Evolutionary conservation across 2,113 vertebrate species (phyloP).

Genomic region (Struthio camelus): DNA sequence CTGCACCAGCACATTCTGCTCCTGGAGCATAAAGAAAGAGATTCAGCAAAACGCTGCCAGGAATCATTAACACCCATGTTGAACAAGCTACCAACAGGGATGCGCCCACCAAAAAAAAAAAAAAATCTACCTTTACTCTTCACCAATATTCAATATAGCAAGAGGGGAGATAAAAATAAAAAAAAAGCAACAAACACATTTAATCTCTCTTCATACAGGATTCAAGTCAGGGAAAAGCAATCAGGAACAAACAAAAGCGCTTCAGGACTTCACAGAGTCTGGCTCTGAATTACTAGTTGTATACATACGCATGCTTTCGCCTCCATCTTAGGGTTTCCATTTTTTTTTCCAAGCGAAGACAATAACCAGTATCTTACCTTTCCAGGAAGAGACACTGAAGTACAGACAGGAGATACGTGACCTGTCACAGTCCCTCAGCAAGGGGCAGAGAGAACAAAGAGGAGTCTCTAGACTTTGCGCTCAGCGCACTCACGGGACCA

Average conservation of each 20-base stretch:
- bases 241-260: neutral
- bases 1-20: neutral
- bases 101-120: neutral
- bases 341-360: neutral
- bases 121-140: neutral
- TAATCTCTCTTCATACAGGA: neutral
- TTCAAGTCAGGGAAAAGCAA: neutral
- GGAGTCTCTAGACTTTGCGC: neutral
- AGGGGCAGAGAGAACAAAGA: neutral
- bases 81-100: slow-evolving; percentile 2
- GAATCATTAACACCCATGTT: slow-evolving; percentile 3
- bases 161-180: neutral
- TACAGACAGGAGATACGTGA: neutral
- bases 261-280: neutral
- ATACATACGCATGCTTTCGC: neutral
- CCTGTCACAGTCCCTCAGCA: neutral
- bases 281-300: neutral
- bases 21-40: slow-evolving; percentile 30
- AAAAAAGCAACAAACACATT: neutral
- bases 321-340: neutral
- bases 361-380: neutral
- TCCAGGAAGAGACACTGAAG: neutral
- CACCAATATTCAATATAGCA: neutral
- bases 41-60: slow-evolving; percentile 12
- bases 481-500: neutral